These are phyloP conservation scores for Peromyscus aztecus DNA, from an alignment of 2,797 vertebrate genomes.

Conservation along the genomic window DNA sequence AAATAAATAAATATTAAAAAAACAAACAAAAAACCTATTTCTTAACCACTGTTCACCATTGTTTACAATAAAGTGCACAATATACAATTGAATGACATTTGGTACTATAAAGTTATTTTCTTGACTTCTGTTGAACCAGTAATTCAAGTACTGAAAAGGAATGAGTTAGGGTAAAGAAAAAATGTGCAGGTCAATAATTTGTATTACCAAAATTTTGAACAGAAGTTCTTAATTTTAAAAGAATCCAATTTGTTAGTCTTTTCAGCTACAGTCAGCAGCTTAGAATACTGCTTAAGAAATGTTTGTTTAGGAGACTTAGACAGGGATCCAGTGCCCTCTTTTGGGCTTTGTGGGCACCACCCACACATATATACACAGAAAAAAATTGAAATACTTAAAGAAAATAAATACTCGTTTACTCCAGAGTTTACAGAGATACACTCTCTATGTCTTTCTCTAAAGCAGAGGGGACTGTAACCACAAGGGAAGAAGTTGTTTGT, in stretches of 20 bases:
- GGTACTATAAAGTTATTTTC: not conserved
- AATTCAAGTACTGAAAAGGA: not conserved
- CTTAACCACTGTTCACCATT: not conserved
- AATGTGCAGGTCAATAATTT: not conserved
- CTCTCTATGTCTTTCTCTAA: not conserved
- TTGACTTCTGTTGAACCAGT: not conserved
- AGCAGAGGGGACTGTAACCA: not conserved
- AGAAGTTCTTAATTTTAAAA: not conserved
- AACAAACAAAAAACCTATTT: not conserved
- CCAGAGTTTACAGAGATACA: not conserved
- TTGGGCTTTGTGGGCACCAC: not conserved
- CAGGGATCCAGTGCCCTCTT: not conserved
- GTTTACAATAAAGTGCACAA: not conserved
- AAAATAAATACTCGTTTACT: not conserved
- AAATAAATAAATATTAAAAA: too few relatives aligned
- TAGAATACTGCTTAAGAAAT: not conserved
- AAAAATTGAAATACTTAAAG: not conserved
- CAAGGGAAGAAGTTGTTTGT: not conserved
- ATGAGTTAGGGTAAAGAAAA: not conserved
- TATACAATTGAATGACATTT: not conserved
- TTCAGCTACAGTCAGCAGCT: not conserved
- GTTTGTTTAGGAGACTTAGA: not conserved
- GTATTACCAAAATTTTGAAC: not conserved
- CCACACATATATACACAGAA: not conserved
- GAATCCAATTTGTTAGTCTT: not conserved